Evolutionary conservation across 2,888 invertebrate genomes (phyloP).

Genomic region (Sthenelais limicola): DNA sequence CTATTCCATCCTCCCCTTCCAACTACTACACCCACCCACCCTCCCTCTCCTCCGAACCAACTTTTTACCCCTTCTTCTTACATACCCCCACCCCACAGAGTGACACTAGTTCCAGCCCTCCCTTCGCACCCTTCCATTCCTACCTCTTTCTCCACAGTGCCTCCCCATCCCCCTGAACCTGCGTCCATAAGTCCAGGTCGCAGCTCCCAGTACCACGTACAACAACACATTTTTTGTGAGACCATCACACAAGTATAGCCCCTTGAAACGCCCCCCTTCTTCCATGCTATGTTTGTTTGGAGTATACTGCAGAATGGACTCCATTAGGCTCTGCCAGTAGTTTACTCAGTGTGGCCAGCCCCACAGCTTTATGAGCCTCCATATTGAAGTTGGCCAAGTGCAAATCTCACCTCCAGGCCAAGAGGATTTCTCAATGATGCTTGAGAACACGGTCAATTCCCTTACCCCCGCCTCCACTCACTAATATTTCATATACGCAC

Average conservation of each 20-base stretch:
- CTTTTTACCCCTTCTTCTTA: not conserved
- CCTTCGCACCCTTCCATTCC: not conserved
- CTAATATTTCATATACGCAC: no score
- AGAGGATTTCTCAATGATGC: no score
- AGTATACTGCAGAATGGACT: conserved; percentile 27
- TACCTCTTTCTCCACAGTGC: not conserved
- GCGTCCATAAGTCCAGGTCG: conserved; percentile 19
- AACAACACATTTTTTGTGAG: conserved; percentile 24
- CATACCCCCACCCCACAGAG: not conserved
- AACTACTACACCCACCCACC: not conserved
- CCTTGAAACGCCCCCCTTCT: conserved; percentile 23
- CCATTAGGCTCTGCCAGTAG: conserved; percentile 7
- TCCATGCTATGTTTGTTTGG: conserved; percentile 33
- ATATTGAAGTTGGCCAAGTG: conserved; percentile 18
- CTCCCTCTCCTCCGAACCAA: not conserved
- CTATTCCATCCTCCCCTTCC: not conserved
- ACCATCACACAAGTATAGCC: conserved; percentile 19
- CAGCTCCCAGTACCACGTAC: conserved; percentile 14
- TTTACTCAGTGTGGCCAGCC: conserved; percentile 30
- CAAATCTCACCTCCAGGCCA: not conserved
- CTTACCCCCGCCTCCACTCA: no score
- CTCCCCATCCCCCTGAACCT: no score
- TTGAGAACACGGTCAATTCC: no score
- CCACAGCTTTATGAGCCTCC: conserved; percentile 32
- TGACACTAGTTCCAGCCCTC: no score